Evolutionary conservation across 2,888 invertebrate species (phyloP).

Genomic region (Polydrusus tereticollis): DNA sequence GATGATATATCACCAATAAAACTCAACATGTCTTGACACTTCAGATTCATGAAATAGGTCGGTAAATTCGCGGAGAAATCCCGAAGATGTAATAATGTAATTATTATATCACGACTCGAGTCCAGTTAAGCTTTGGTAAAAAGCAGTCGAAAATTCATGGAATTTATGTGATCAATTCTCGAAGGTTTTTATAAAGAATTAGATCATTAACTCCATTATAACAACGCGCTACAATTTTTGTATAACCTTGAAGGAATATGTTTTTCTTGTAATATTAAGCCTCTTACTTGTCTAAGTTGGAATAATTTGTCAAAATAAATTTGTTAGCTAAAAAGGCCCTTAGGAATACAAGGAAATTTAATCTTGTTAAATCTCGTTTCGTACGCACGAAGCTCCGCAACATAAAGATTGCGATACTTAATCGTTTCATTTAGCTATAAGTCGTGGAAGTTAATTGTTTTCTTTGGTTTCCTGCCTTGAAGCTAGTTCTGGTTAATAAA

Average conservation of each 20-base stretch:
- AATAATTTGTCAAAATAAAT: not conserved
- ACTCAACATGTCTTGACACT: too few species aligned
- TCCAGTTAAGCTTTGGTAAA: too few species aligned
- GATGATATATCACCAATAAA: too few species aligned
- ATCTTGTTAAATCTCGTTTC: not conserved
- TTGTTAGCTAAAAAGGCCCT: not conserved
- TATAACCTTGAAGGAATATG: not conserved
- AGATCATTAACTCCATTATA: too few species aligned
- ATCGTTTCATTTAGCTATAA: constrained; percentile 20
- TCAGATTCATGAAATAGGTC: too few species aligned
- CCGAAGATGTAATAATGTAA: too few species aligned
- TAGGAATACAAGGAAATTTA: not conserved
- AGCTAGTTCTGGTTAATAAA: not conserved
- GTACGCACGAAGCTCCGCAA: constrained; percentile 20
- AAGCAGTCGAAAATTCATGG: too few species aligned
- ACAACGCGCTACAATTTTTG: not conserved
- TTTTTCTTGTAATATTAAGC: not conserved
- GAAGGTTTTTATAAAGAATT: too few species aligned
- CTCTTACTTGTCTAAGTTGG: not conserved
- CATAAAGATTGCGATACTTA: constrained; percentile 23
- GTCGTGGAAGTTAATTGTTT: constrained; percentile 26
- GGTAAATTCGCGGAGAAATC: too few species aligned
- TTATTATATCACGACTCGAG: too few species aligned
- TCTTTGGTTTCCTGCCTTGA: constrained; percentile 21
- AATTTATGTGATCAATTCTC: too few species aligned